A percentile compares a stretch with the other conserved stretches of the same genome.
These are phyloP conservation scores for Nibea albiflora DNA, from an alignment of 2,113 vertebrate genomes.

Conservation along the genomic window DNA sequence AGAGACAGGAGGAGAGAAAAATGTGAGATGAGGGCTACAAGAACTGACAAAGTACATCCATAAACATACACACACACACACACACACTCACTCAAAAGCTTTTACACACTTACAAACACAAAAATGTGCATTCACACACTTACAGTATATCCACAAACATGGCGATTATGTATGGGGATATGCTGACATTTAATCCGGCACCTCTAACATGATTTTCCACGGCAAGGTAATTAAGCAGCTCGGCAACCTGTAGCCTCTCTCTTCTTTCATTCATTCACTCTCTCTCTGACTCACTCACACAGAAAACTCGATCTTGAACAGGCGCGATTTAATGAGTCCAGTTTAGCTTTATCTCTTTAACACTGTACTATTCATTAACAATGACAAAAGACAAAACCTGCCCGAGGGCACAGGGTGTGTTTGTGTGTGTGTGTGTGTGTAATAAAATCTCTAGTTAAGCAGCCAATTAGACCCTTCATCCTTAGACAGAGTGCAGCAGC, in stretches of 20 bases:
- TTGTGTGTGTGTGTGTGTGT: conserved; percentile 21
- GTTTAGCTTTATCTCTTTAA: conserved; percentile 67
- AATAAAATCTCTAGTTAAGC: conserved; percentile 63
- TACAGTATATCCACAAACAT: not conserved
- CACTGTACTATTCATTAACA: conserved; percentile 68
- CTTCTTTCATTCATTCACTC: not conserved
- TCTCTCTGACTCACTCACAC: conserved; percentile 3
- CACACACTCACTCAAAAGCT: not conserved
- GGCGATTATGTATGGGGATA: conserved; percentile 49
- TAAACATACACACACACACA: conserved; percentile 13
- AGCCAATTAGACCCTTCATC: conserved; percentile 65
- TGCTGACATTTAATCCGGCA: conserved; percentile 71
- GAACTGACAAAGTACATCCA: conserved; percentile 34
- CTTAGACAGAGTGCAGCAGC: conserved; percentile 46
- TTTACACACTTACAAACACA: not conserved
- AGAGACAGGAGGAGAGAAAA: conserved; percentile 41
- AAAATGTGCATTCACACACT: not conserved
- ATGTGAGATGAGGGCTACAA: conserved; percentile 38
- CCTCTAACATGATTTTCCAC: conserved; percentile 70
- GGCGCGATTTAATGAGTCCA: conserved; percentile 59
- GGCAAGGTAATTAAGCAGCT: conserved; percentile 75
- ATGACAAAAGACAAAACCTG: conserved; percentile 55
- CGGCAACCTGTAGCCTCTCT: conserved; percentile 53
- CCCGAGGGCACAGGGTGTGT: conserved; percentile 5
- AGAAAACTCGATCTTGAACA: conserved; percentile 28